phyloP scores from a whole-genome alignment of 2,113 vertebrate genomes.

The Eurystomus gularis region DNA sequence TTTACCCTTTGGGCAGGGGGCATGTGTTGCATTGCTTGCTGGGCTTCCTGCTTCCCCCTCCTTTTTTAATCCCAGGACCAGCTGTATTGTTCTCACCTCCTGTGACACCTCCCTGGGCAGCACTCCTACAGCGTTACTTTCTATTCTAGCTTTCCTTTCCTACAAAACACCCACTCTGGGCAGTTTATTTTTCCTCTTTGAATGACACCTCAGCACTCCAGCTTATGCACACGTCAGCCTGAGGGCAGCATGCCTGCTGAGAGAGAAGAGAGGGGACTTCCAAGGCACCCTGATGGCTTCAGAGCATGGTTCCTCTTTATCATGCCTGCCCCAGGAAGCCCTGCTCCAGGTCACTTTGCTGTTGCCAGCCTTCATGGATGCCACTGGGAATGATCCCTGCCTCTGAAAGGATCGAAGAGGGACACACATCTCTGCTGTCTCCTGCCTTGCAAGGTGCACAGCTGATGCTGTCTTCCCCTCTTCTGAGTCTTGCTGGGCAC shows the following conservation, averaged over 20 bases:
- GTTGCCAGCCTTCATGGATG: background rate
- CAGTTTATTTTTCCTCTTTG: background rate
- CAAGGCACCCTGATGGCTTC: background rate
- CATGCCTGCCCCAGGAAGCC: background rate
- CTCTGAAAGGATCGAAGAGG: background rate
- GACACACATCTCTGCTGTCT: background rate
- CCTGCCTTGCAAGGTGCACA: background rate
- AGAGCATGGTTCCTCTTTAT: background rate
- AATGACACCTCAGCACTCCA: background rate
- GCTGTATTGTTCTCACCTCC: background rate
- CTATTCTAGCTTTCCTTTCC: background rate
- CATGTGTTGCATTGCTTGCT: background rate
- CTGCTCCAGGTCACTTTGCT: fast-evolving
- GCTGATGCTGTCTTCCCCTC: fast-evolving
- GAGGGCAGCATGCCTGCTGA: fast-evolving
- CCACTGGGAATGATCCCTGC: fast-evolving
- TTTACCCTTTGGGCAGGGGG: background rate
- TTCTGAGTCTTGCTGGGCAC: fast-evolving
- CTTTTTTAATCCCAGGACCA: background rate
- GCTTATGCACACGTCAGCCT: background rate
- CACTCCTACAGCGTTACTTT: background rate
- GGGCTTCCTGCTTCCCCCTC: background rate
- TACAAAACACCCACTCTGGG: background rate
- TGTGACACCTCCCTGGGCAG: background rate
- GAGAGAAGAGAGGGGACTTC: background rate